phyloP scores from a whole-genome alignment of 1,140 invertebrate species.

The Pemphigus obesinymphae region DNA sequence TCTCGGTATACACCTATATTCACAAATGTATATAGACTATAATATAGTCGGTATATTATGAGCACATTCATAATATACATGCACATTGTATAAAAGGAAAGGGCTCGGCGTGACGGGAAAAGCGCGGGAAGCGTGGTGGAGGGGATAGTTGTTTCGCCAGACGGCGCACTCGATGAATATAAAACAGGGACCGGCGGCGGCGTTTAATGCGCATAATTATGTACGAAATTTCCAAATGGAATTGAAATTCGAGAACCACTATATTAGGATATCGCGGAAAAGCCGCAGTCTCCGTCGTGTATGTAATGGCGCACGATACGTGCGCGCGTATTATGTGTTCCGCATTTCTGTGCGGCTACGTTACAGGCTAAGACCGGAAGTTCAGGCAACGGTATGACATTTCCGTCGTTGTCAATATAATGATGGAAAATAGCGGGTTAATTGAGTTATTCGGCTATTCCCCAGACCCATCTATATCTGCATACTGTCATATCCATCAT shows the following conservation, averaged over 20 bases:
- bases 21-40: neutral
- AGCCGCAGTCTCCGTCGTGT: neutral
- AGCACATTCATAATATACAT: neutral
- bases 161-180: slow-evolving; percentile 33
- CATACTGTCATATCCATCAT: no score
- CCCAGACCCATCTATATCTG: no score
- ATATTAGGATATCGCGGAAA: neutral
- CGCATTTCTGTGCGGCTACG: neutral
- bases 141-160: neutral
- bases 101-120: neutral
- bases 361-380: no score
- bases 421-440: no score
- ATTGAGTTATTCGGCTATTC: no score
- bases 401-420: no score
- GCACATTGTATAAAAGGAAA: slow-evolving; percentile 19
- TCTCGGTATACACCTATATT: neutral
- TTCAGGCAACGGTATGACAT: no score
- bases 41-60: neutral
- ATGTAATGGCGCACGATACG: no score
- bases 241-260: slow-evolving; percentile 27
- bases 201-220: slow-evolving; percentile 35
- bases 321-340: neutral
- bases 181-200: slow-evolving; percentile 18
- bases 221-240: slow-evolving; percentile 33
- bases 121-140: neutral